These are phyloP conservation scores for Drosophila simulans DNA, from an alignment of 1,140 invertebrate species.

Conservation along the genomic window DNA sequence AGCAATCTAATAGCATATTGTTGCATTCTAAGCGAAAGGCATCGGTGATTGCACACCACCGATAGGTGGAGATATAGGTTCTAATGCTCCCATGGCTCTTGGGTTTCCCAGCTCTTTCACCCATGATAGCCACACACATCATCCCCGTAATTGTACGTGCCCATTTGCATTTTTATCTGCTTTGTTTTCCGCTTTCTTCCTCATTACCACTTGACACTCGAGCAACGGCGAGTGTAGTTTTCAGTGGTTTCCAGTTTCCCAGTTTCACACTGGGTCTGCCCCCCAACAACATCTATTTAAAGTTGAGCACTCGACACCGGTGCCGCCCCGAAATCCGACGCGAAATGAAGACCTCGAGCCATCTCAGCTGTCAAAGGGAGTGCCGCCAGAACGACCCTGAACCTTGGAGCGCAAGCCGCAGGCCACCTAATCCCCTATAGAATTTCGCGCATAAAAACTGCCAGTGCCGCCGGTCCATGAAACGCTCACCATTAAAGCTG, in stretches of 20 bases:
- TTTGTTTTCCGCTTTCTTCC: constrained; percentile 73
- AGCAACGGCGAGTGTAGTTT: constrained; percentile 20
- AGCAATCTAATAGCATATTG: constrained; percentile 30
- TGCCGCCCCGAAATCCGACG: neutral
- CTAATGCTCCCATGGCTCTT: constrained; percentile 49
- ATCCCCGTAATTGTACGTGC: constrained; percentile 60
- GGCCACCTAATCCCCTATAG: constrained; percentile 63
- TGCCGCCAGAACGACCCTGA: constrained; percentile 65
- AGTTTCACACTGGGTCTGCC: constrained; percentile 26
- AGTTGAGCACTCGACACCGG: constrained; percentile 12
- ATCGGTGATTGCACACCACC: constrained; percentile 27
- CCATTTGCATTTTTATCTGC: constrained; percentile 76
- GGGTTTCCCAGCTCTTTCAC: constrained; percentile 46
- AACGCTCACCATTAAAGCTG: constrained; percentile 60
- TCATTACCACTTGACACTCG: constrained; percentile 50
- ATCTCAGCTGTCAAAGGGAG: constrained; percentile 39
- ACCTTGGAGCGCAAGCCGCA: constrained; percentile 39
- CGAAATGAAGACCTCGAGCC: constrained; percentile 35
- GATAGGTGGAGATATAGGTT: constrained; percentile 16
- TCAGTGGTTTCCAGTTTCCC: constrained; percentile 43
- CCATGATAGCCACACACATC: constrained; percentile 10
- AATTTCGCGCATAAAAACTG: constrained; percentile 71
- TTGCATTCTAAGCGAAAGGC: constrained; percentile 15
- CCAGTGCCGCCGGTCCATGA: constrained; percentile 40
- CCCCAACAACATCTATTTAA: constrained; percentile 33